Conservation (phyloP, 2,113 vertebrate species). For the Hypomesus transpacificus region DNA sequence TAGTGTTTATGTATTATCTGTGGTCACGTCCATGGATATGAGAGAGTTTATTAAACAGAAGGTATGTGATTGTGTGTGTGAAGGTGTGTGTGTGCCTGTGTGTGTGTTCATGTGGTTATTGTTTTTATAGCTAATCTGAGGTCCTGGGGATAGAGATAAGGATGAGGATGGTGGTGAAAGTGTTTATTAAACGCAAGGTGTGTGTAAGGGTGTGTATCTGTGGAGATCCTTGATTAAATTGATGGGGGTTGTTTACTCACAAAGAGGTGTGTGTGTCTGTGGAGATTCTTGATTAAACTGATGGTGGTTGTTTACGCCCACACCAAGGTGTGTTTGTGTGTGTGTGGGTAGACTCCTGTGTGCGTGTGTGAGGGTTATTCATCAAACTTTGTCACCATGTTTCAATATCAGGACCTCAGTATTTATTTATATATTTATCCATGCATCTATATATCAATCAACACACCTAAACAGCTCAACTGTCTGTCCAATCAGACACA, state of each 20-base stretch:
- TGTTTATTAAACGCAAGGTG: constrained; percentile 9
- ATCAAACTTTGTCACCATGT: too few species aligned
- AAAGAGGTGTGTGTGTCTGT: background rate
- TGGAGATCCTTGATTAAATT: background rate
- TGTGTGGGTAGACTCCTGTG: background rate
- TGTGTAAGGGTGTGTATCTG: background rate
- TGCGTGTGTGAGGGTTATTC: background rate
- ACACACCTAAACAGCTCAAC: background rate
- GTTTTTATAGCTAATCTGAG: constrained; percentile 16
- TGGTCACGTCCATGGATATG: too few species aligned
- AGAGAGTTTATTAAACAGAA: too few species aligned
- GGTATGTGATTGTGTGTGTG: background rate
- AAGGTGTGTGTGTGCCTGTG: background rate
- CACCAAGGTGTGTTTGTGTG: background rate
- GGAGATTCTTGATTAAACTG: background rate
- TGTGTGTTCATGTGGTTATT: constrained; percentile 23
- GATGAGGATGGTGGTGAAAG: background rate
- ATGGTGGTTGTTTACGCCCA: background rate
- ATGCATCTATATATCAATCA: too few species aligned
- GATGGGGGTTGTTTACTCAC: background rate
- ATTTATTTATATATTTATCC: too few species aligned
- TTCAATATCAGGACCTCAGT: too few species aligned
- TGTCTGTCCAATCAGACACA: too few species aligned
- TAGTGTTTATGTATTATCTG: constrained; percentile 2
- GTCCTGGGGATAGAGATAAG: constrained; percentile 11